Percentiles rank a stretch among this genome's conserved stretches.
Conservation (phyloP, 2,113 vertebrate genomes). For the Calonectris borealis region DNA sequence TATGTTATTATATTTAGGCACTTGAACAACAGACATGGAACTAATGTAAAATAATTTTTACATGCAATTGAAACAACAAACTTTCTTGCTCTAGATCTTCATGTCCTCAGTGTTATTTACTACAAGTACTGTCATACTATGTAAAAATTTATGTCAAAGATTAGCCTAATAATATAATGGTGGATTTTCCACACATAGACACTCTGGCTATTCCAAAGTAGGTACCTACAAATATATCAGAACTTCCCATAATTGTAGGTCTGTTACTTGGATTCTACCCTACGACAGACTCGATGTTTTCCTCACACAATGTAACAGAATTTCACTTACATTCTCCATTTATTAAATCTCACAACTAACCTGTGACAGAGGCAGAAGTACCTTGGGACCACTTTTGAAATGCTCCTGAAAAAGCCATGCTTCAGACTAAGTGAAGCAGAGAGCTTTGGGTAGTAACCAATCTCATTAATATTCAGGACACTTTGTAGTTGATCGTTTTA, state of each 20-base stretch:
- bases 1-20: neutral
- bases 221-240: neutral
- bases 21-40: neutral
- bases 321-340: neutral
- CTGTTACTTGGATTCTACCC: neutral
- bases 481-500: neutral
- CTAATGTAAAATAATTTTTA: neutral
- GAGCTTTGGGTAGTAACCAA: neutral
- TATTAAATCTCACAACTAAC: neutral
- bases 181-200: neutral
- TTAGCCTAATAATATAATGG: neutral
- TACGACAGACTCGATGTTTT: fast-evolving
- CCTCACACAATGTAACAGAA: neutral
- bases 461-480: neutral
- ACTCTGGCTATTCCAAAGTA: neutral
- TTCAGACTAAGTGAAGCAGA: neutral
- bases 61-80: neutral
- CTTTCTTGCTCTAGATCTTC: neutral
- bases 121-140: neutral
- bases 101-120: fast-evolving
- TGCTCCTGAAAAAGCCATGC: neutral
- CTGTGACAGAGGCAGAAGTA: neutral
- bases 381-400: neutral
- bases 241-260: neutral
- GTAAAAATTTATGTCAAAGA: neutral